Base-by-base conservation (phyloP, 2,113 vertebrate species). In the Chrysochloris asiatica region DNA sequence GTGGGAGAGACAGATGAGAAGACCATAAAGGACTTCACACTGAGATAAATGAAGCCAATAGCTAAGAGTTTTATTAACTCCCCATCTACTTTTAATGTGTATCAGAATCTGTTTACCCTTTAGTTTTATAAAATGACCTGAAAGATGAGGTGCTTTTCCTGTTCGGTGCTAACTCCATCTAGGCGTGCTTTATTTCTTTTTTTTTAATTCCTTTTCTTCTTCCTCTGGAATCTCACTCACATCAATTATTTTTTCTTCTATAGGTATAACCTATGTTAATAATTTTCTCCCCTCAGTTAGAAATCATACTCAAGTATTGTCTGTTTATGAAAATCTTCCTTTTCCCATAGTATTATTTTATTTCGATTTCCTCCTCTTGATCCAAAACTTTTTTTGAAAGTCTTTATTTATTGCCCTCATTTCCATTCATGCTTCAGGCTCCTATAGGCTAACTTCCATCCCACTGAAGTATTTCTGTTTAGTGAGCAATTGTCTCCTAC, bases 341-440 rank as follows among this genome's bases (percentile, higher is more conserved):
- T n/a, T 80, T 88, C 36, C 38, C 4, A 13, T 59, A 80, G 56
- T 85, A 59, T 4, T 9, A 54, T n/a, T n/a, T n/a, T n/a, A n/a
- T n/a, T n/a, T n/a, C n/a, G n/a, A n/a, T 90, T 21, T 87, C 36
- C 65, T 83, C 28, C 54, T 47, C 28, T 75, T 92, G 71, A 72
- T 72, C 33, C 67, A 73, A 63, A 63, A 45, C 10, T 48, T 61
- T 87, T 54, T 84, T 8, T 16, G 56, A 73, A 84, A 79, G 30
- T 26, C 33, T 8, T 73, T 16, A 14, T n/a, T 33, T 28, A 4
- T 45, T 72, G 33, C 47, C 22, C 24, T 36, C 1, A 43, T 8
- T 45, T 80, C 67, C 6, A 43, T 9, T 80, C n/a, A n/a, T 48
- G 12, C 41, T 83, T 84, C 19, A 38, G 43, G 83, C 19, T 22